A percentile compares a stretch with the other conserved stretches of the same genome.
These are phyloP conservation scores for Tenthredo livida DNA, from an alignment of 2,888 invertebrate species.

Conservation along the genomic window DNA sequence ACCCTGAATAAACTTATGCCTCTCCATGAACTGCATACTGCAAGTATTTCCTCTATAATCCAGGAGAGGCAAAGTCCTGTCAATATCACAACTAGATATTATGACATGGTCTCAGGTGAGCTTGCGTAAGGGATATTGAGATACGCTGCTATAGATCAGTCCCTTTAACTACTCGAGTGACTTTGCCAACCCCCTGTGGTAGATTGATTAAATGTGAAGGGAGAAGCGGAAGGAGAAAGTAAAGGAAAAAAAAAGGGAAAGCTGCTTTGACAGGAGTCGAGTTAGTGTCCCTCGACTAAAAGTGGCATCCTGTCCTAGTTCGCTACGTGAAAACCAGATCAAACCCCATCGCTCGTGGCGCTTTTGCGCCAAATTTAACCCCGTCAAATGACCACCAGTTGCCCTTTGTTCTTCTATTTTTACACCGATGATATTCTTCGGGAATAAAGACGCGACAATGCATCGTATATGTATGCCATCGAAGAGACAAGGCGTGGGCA, in stretches of 20 bases:
- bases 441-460: not conserved
- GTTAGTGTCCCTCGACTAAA: conserved; percentile 18
- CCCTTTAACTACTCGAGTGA: conserved; percentile 10
- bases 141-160: not conserved
- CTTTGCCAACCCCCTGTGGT: conserved; percentile 29
- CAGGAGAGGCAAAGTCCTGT: not conserved
- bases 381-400: conserved; percentile 6
- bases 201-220: conserved; percentile 39
- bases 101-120: conserved; percentile 1
- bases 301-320: conserved; percentile 10
- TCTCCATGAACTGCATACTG: not conserved
- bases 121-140: not conserved
- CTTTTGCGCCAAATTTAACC: conserved; percentile 36
- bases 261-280: conserved; percentile 27
- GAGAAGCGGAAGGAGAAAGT: conserved; percentile 1
- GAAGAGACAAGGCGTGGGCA: not conserved
- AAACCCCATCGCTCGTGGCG: not conserved
- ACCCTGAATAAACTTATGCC: not conserved
- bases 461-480: not conserved
- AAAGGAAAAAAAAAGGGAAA: conserved; percentile 1
- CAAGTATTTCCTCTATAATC: not conserved
- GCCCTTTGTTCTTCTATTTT: conserved; percentile 8
- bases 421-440: not conserved
- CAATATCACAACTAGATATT: not conserved
- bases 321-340: not conserved